Evolutionary conservation across 2,113 vertebrate genomes (phyloP), one percentile per base, ranked within the genome.

Genomic region (Anguilla japonica): DNA sequence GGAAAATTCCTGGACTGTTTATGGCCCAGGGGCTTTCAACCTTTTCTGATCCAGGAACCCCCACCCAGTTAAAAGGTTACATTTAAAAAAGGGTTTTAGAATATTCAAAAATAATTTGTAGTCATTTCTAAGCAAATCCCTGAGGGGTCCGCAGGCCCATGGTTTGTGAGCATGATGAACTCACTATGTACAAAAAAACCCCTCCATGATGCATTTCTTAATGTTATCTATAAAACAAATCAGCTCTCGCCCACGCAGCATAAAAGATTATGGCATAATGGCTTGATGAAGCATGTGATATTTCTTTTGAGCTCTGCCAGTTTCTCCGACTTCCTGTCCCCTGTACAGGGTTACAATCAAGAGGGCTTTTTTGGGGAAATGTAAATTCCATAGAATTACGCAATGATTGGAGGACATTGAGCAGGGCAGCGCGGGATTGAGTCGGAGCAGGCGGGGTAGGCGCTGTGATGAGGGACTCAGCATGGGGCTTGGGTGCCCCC

Each of bases 401-500:
- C 13, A 2, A 43, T 71, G 60, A 71, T 43, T 43, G 13, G 41
- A 43, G 20, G 46, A 82, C 29, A 26, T 50, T 7, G 20, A 82
- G 41, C 8, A 15, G 29, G 7, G n/a, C 46, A 8, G 43, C 15
- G 18, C 22, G 41, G 22, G 8, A 16, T 26, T 1, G 7, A 18
- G 60, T 46, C 5, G 43, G 43, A 46, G 43, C 43, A 46, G 43
- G 43, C 9, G 7, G 50, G 50, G n/a, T 18, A 82, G 80, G 43
- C 34, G 89, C 90, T 82, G 16, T 14, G 71, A 67, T 46, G 22
- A 18, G 20, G 50, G 75, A 20, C 50, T 14, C 3, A 5, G 56
- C 22, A 26, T 5, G 75, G 26, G 22, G 57, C n/a, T 15, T 34
- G 87, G n/a, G 53, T 86, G 88, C 75, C 84, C 91, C 87, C 90